phyloP scores from a whole-genome alignment of 1,140 invertebrate species.

The Orchesella cincta region DNA sequence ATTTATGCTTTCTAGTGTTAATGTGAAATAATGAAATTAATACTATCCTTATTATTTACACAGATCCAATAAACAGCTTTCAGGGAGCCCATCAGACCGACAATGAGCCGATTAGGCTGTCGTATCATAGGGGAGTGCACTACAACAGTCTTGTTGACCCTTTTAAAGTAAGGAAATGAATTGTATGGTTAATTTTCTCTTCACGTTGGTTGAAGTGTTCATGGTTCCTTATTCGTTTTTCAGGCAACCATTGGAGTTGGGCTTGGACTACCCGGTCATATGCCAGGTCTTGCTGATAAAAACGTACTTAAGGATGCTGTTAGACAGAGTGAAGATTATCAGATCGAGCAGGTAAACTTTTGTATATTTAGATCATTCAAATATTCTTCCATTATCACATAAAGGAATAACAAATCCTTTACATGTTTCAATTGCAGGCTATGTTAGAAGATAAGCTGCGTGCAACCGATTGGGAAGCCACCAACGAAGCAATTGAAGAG shows the following conservation, averaged over 20 bases:
- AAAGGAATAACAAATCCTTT: too few relatives aligned
- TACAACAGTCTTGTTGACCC: conserved; percentile 92
- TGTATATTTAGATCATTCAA: too few relatives aligned
- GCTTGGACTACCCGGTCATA: conserved; percentile 79
- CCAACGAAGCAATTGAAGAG: conserved; percentile 87
- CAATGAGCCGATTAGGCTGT: conserved; percentile 81
- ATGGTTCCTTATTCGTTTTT: not conserved
- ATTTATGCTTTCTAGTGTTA: too few relatives aligned
- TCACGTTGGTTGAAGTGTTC: not conserved
- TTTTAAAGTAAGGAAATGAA: conserved; percentile 64
- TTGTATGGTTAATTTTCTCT: conserved; percentile 1
- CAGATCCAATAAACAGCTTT: conserved; percentile 89
- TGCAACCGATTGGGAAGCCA: conserved; percentile 91
- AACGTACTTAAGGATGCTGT: conserved; percentile 77
- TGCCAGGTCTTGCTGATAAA: conserved; percentile 76
- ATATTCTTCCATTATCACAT: too few relatives aligned
- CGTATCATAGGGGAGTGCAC: conserved; percentile 86
- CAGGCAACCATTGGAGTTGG: conserved; percentile 78
- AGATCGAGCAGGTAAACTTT: conserved; percentile 83
- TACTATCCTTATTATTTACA: too few relatives aligned
- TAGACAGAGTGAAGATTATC: conserved; percentile 77
- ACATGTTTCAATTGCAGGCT: too few relatives aligned
- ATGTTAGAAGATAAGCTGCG: conserved; percentile 91
- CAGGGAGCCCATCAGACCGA: conserved; percentile 72
- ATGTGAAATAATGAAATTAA: too few relatives aligned